These are phyloP conservation scores for Nephrotoma flavescens DNA, from an alignment of 2,888 invertebrate species.

Conservation along the genomic window DNA sequence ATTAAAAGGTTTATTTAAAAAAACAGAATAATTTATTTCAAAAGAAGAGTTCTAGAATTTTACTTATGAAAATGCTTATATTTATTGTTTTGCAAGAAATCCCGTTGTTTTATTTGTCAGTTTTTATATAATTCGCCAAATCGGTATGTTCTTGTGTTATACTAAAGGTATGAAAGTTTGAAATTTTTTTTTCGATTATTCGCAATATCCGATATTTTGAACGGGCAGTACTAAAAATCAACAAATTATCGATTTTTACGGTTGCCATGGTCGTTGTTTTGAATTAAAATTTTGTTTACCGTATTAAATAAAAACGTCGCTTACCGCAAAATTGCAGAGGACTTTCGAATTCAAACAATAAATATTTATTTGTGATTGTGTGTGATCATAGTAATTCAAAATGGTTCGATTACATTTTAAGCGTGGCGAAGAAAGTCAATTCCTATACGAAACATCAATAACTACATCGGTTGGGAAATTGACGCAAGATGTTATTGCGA, in stretches of 20 bases:
- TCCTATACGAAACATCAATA: slow-evolving; percentile 60
- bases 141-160: too few relatives aligned
- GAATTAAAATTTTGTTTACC: not conserved
- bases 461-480: slow-evolving; percentile 31
- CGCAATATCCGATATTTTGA: not conserved
- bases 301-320: not conserved
- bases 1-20: too few relatives aligned
- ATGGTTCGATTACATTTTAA: slow-evolving; percentile 87
- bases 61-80: too few relatives aligned
- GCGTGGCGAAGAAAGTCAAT: slow-evolving; percentile 72
- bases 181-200: too few relatives aligned
- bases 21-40: too few relatives aligned
- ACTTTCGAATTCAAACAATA: not conserved
- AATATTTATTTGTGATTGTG: not conserved
- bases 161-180: too few relatives aligned
- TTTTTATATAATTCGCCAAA: too few relatives aligned
- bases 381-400: slow-evolving; percentile 14
- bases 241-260: not conserved
- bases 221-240: not conserved
- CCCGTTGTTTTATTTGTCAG: too few relatives aligned
- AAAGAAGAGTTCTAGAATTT: too few relatives aligned
- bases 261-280: not conserved
- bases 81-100: too few relatives aligned
- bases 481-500: slow-evolving; percentile 43
- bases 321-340: not conserved